Evolutionary conservation across 2,113 vertebrate species (phyloP), one percentile per base, ranked within the genome.

Genomic region (Sebastes schlegelii): DNA sequence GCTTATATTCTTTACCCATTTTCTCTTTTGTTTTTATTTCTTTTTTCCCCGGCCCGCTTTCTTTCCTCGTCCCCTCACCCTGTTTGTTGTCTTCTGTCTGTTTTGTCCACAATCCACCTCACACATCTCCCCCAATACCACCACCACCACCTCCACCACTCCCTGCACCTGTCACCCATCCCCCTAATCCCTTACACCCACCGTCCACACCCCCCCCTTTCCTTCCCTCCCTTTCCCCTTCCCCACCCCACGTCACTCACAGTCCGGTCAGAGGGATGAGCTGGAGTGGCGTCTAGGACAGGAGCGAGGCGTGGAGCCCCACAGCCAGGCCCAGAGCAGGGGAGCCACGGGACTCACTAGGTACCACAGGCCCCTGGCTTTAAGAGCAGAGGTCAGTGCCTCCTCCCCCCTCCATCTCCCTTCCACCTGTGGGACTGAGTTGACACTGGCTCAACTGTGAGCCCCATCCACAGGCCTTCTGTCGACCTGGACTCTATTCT

Each of bases 191-290:
- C 77, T 63, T 57, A 85, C 87, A 92, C 92, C 93, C 93, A 75
- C 83, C 58, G 54, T 79, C 84, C 76, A 45, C 75, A 13, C 40
- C 52, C n/a, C 61, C 65, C 65, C 49, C 43, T 14, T 21, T n/a
- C 40, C 64, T 62, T 4, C 52, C 57, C 74, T 23, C 6, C 6
- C 17, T 74, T 40, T 7, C 23, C 52, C 77, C 46, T 6, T 1
- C 69, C 74, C 62, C 63, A 6, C 80, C 77, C 83, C 81, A 82
- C 91, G 77, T 87, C 91, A 93, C 94, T 96, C 96, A 97, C 98
- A 99, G 98, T 98, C 96, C 96, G 96, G 95, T 97, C 96, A 97
- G 96, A 98, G 97, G 96, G 97, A 99, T 95, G 98, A 98, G 96
- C 95, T 96, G 96, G 97, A 98, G 93, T 97, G 97, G 97, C 96